Conservation (phyloP, 1,140 invertebrate genomes). For the Pseudomyrmex sp. region DNA sequence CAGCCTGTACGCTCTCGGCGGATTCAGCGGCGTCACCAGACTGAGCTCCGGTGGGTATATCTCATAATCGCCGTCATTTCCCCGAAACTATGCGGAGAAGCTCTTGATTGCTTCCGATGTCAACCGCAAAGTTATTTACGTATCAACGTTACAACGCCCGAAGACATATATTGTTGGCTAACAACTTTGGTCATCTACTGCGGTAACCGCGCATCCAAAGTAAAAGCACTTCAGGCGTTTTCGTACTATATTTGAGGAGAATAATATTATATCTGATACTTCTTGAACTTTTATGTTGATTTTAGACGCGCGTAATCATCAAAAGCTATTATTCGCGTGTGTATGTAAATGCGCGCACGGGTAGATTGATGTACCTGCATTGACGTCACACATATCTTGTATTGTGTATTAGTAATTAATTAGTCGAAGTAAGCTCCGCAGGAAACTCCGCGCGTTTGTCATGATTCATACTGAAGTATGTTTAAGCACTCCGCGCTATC, state of each 20-base stretch:
- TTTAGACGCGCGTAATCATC: neutral
- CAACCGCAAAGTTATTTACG: neutral
- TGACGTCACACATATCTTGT: neutral
- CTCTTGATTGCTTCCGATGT: neutral
- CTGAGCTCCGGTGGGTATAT: conserved; percentile 72
- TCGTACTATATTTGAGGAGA: neutral
- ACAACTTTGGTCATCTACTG: neutral
- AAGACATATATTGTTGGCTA: neutral
- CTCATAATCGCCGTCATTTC: neutral
- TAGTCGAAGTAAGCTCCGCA: neutral
- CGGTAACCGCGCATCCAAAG: neutral
- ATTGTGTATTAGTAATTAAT: conserved; percentile 19
- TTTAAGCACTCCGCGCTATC: neutral
- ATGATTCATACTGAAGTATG: conserved; percentile 6
- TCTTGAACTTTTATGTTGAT: no score
- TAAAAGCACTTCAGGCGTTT: neutral
- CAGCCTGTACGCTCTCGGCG: conserved; percentile 89
- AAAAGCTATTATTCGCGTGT: no score
- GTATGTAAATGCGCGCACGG: no score
- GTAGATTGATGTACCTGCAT: neutral
- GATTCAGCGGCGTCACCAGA: conserved; percentile 91
- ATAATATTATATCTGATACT: neutral
- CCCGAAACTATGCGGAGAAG: neutral
- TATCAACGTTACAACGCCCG: neutral
- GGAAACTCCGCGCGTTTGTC: neutral